These are phyloP conservation scores for Coranthus polyacanthus DNA, from an alignment of 2,797 vertebrate genomes.

Conservation along the genomic window DNA sequence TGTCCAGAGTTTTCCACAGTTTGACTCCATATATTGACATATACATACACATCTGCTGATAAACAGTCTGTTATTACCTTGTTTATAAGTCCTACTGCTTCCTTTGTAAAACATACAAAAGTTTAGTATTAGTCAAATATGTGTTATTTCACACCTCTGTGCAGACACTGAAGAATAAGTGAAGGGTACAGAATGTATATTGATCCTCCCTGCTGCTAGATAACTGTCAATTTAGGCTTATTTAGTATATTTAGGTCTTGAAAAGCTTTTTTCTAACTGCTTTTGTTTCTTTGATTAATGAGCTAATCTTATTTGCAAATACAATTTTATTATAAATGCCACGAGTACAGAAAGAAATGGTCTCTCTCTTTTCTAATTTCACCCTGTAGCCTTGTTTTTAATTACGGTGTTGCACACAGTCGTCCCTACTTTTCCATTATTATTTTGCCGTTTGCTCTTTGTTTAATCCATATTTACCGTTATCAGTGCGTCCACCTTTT, in stretches of 20 bases:
- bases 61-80: no score
- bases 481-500: conserved; percentile 2
- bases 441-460: conserved; percentile 2
- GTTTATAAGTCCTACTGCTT: no score
- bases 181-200: no score
- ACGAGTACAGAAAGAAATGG: neutral
- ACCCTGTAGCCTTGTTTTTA: conserved; percentile 27
- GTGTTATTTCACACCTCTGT: no score
- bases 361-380: conserved; percentile 14
- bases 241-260: neutral
- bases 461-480: conserved; percentile 24
- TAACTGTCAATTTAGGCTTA: neutral
- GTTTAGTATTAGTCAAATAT: no score
- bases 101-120: no score
- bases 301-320: conserved; percentile 39
- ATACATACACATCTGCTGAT: no score
- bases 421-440: conserved; percentile 2
- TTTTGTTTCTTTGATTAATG: conserved; percentile 46
- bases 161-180: no score
- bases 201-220: neutral
- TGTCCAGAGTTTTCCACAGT: no score
- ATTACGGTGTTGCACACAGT: conserved; percentile 24
- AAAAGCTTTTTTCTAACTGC: neutral
- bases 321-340: conserved; percentile 6
- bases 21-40: no score